Evolutionary conservation across 2,888 invertebrate genomes (phyloP).

Genomic region (Rhingia rostrata): DNA sequence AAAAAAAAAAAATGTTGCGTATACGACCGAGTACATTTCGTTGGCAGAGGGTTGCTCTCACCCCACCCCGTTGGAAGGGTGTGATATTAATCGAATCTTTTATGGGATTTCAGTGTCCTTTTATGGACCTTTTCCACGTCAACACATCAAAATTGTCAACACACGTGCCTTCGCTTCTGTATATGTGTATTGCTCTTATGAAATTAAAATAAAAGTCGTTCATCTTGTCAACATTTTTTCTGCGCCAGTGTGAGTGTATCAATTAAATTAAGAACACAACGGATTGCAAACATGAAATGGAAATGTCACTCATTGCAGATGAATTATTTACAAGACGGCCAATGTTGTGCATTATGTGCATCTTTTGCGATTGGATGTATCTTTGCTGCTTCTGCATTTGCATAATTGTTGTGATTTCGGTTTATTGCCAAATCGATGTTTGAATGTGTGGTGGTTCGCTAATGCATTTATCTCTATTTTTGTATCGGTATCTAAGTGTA

Average conservation of each 20-base stretch:
- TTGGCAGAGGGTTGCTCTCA: conserved; percentile 20
- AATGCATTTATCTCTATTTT: conserved; percentile 57
- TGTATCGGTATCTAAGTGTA: conserved; percentile 32
- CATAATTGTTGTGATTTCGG: conserved; percentile 1
- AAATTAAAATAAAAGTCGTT: conserved; percentile 43
- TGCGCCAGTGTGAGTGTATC: conserved; percentile 14
- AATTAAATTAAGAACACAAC: conserved; percentile 69
- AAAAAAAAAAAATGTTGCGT: conserved; percentile 51
- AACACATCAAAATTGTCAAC: conserved; percentile 38
- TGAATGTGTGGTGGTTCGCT: conserved; percentile 6
- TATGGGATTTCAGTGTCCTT: conserved; percentile 8
- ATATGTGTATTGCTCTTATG: conserved; percentile 45
- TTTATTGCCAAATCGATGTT: conserved; percentile 32
- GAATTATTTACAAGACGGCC: conserved; percentile 58
- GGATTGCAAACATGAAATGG: conserved; percentile 63
- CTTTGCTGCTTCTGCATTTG: conserved; percentile 2
- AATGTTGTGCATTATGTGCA: conserved; percentile 10
- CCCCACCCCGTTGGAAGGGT: not conserved
- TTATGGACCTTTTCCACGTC: conserved; percentile 30
- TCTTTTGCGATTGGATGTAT: conserved; percentile 20
- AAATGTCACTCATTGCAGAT: conserved; percentile 64
- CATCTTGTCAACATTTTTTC: not conserved
- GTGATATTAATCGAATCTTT: conserved; percentile 22
- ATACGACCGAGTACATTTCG: conserved; percentile 61
- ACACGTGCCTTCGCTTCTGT: conserved; percentile 28